Evolutionary conservation across 2,113 vertebrate species (phyloP).

Genomic region (Phylloscopus trochiloides): DNA sequence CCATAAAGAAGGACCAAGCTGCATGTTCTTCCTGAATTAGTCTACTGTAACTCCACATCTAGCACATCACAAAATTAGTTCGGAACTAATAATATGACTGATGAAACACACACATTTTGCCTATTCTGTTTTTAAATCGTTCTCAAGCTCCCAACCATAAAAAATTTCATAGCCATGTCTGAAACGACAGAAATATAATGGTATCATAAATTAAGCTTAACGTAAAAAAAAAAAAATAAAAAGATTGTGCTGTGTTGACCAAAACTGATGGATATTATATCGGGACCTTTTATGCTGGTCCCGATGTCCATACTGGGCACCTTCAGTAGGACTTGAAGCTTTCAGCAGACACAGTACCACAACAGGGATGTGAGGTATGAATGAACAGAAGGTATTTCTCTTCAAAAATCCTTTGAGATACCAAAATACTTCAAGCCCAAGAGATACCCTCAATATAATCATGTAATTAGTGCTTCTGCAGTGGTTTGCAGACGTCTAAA

Average conservation of each 20-base stretch:
- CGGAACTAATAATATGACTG: background rate
- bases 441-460: background rate
- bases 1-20: background rate
- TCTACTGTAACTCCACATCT: background rate
- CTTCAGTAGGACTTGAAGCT: background rate
- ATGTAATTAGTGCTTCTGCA: background rate
- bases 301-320: rapidly evolving
- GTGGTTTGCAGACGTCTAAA: background rate
- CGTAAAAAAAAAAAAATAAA: background rate
- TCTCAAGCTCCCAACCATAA: background rate
- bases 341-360: background rate
- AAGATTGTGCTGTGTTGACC: background rate
- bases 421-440: background rate
- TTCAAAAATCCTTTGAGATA: background rate
- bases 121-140: background rate
- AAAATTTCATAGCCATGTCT: background rate
- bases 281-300: rapidly evolving
- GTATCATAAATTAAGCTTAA: background rate
- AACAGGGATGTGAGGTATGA: background rate
- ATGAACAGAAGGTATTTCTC: background rate
- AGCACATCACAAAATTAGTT: background rate
- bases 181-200: background rate
- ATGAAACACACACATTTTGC: background rate
- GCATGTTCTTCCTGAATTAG: background rate
- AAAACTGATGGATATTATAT: background rate